Evolutionary conservation across 2,113 vertebrate genomes (phyloP), one percentile per base, ranked within the genome.

Genomic region (Columbina picui): DNA sequence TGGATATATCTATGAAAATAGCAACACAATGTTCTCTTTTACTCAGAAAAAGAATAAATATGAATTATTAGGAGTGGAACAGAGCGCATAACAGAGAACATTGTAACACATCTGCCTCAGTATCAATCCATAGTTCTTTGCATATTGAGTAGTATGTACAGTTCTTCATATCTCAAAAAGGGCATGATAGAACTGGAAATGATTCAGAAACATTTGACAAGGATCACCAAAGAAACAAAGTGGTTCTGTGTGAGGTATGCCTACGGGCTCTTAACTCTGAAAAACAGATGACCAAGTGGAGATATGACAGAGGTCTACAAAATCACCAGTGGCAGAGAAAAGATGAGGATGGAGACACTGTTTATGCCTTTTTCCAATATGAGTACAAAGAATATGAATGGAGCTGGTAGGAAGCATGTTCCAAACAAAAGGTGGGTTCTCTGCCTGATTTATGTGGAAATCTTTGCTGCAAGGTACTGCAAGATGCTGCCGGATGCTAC

Each of bases 81-180:
- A 69, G 60, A 61, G 41, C 79, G 78, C 43, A 87, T 69, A 65
- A 1, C 49, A 81, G 68, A 80, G 87, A 75, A 80, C 49, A 39
- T 2, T 69, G 49, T 17, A 76, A 90, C 41, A 43, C 59, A 59
- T 52, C 49, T 3, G 1, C 12, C 43, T 14, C 49, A n/a, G n/a
- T 56, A 45, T 85, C 45, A 90, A 89, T 87, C 90, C 82, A 90
- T 90, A 93, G 78, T 82, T 91, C 84, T 41, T 12, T 91, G 36
- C 14, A 16, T 38, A 60, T 15, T 49, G 65, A 87, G 45, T 39
- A 60, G 49, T 17, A 45, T 30, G 56, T 90, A 60, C 87, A 69
- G 75, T 69, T 70, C 45, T 53, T 60, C 36, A 43, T 49, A 39
- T 25, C 74, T 64, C 60, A 43, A 9, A 87, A 86, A 87, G 43